Evolutionary conservation across 2,113 vertebrate genomes (phyloP), one percentile per base, ranked within the genome.

Genomic region (Amphiprion ocellaris): DNA sequence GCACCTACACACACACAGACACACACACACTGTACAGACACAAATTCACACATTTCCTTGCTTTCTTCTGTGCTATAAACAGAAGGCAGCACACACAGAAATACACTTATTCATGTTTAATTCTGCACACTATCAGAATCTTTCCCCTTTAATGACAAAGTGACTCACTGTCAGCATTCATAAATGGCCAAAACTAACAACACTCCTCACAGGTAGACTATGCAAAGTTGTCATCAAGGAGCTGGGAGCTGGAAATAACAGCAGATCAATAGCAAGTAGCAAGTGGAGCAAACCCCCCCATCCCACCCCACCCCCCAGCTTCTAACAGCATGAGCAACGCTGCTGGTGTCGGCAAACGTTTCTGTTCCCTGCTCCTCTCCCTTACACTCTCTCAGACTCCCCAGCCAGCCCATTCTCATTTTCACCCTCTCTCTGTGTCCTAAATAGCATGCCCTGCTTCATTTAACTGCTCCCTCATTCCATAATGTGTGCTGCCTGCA

Each of bases 191-290:
- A 49, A 77, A 75, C 21, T 56, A 44, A 66, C 5, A 14, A 49
- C 5, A 26, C 55, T 61, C 23, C 49, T 75, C 62, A 61, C 62
- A 86, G 66, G 71, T 76, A 62, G 46, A 74, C 46, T 79, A 74
- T 58, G 77, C 73, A 86, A 92, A 92, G 77, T 89, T 92, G 74
- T 81, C 84, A 83, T 71, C 17, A 21, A 86, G 85, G 77, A 37
- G 52, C 72, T 2, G 9, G 58, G 26, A 72, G 81, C 81, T 73
- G 83, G 89, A 91, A 92, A 91, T 92, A 91, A 89, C 88, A 69
- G 68, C 72, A 76, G 89, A 92, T 93, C 92, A 84, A 89, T 89
- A 84, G 74, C 69, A 82, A 81, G 73, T 74, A 85, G 73, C 82
- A 79, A 88, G 79, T 72, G 61, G 70, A 88, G 88, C 78, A 53